Base-by-base conservation (phyloP, 2,888 invertebrate species). In the Nebria salina region DNA sequence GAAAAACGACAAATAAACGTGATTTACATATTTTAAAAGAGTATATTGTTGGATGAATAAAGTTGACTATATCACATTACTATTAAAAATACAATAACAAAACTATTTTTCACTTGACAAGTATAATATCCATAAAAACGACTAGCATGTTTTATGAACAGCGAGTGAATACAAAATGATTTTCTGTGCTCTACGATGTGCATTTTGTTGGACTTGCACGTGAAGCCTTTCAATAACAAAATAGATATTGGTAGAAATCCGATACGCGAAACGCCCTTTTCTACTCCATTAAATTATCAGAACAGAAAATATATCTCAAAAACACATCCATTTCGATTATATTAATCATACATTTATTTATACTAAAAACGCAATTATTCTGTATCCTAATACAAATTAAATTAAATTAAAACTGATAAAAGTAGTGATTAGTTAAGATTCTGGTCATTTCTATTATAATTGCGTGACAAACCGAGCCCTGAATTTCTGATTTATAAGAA, bases 181-280 rank as follows among this genome's bases (percentile, higher is more conserved):
- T 54, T 54, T 54, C 54, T 54, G 13, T 7, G 7, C 54, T 11
- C 54, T 54, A 13, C 13, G 54, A 54, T 54, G 54, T 54, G 54
- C 54, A 54, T 54, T 54, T 8, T 54, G 54, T 54, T 54, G 5
- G 70, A 70, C 70, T 7, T 70, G 70, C 70, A 70, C 7, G 8
- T 13, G 70, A 70, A 70, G 70, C 70, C 70, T 70, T 34, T 70
- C 70, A 70, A 70, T 34, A 70, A 25, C 66, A 25, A 70, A 70
- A 26, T 11, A 70, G 70, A 25, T 70, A 34, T 15, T 26, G 26
- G 54, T 70, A 13, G 70, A 70, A 70, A 70, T 70, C 9, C 70
- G 26, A 70, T 70, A 70, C 25, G 20, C 70, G 34, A 11, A 25
- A 15, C 70, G 70, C 70, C 70, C 70, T 20, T 25, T 34, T 26